Conservation (phyloP, 2,888 invertebrate species). For the Dysmachus trigonus region DNA sequence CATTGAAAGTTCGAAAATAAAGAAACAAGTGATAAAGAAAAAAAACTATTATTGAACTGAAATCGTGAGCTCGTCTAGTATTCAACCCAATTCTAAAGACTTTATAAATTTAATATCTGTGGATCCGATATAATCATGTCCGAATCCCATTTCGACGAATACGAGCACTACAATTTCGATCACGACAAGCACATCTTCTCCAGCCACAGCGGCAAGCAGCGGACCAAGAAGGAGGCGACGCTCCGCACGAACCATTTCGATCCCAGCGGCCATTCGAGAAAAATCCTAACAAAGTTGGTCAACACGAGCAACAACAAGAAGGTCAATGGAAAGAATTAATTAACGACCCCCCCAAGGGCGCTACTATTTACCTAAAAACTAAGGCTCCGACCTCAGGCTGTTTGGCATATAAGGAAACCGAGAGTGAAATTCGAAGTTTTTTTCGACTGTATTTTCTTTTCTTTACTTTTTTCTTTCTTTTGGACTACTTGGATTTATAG, state of each 20-base stretch:
- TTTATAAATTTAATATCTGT: neutral
- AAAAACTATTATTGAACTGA: neutral
- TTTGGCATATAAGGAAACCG: neutral
- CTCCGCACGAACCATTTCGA: slow-evolving; percentile 92
- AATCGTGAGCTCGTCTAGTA: neutral
- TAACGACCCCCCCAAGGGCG: neutral
- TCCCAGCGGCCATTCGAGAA: slow-evolving; percentile 92
- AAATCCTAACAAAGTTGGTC: slow-evolving; percentile 84
- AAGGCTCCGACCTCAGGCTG: neutral
- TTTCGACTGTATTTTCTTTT: no score
- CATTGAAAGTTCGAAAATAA: neutral
- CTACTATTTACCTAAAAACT: neutral
- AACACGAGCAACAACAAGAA: slow-evolving; percentile 87
- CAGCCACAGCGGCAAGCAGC: slow-evolving; percentile 89
- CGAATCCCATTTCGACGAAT: slow-evolving; percentile 85
- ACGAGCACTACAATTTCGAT: slow-evolving; percentile 94
- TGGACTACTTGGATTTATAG: neutral
- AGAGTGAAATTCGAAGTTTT: slow-evolving; percentile 2
- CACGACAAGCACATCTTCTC: slow-evolving; percentile 89
- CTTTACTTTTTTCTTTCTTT: no score
- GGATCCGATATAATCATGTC: slow-evolving; percentile 71
- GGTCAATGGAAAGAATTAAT: slow-evolving; percentile 48
- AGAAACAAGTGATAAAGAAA: neutral
- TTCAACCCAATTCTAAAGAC: neutral
- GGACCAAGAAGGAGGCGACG: slow-evolving; percentile 87